A percentile compares a stretch with the other conserved stretches of the same genome.
Evolutionary conservation across 2,888 invertebrate genomes (phyloP).

Genomic region (Epicampocera succincta): DNA sequence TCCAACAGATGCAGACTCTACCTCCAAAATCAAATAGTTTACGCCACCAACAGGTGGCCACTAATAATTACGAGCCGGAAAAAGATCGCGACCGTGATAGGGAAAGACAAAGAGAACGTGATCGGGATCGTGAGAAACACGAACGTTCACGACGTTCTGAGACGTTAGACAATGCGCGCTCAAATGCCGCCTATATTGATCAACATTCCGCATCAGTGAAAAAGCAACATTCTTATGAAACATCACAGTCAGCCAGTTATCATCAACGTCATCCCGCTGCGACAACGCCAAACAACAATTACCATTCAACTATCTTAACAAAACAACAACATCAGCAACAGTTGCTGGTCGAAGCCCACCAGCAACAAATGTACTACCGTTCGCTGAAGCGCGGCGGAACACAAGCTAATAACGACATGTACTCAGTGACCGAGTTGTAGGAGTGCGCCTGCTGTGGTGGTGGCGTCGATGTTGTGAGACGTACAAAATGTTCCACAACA

Average conservation of each 20-base stretch:
- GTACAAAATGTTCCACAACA: slow-evolving; percentile 73
- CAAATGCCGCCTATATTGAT: slow-evolving; percentile 76
- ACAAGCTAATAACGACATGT: slow-evolving; percentile 84
- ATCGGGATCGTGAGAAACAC: slow-evolving; percentile 63
- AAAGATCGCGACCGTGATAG: slow-evolving; percentile 72
- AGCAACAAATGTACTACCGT: slow-evolving; percentile 80
- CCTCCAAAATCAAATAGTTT: slow-evolving; percentile 80
- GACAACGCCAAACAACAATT: slow-evolving; percentile 72
- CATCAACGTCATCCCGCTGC: slow-evolving; percentile 73
- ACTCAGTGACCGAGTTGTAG: slow-evolving; percentile 89
- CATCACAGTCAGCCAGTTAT: slow-evolving; percentile 76
- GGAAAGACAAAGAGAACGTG: slow-evolving; percentile 73
- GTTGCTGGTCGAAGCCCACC: slow-evolving; percentile 73
- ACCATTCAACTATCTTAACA: slow-evolving; percentile 72
- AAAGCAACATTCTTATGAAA: slow-evolving; percentile 78
- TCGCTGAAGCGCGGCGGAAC: slow-evolving; percentile 82
- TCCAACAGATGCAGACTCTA: slow-evolving; percentile 79
- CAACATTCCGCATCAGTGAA: slow-evolving; percentile 74
- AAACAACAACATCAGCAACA: slow-evolving; percentile 74
- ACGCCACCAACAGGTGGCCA: slow-evolving; percentile 77
- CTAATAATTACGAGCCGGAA: slow-evolving; percentile 78
- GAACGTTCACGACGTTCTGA: slow-evolving; percentile 78
- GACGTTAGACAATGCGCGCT: slow-evolving; percentile 77
- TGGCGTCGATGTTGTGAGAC: slow-evolving; percentile 81
- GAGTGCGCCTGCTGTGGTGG: slow-evolving; percentile 82